Percentiles rank a stretch among this genome's conserved stretches.
Evolutionary conservation across 2,113 vertebrate species (phyloP).

Genomic region (Symphodus melops): DNA sequence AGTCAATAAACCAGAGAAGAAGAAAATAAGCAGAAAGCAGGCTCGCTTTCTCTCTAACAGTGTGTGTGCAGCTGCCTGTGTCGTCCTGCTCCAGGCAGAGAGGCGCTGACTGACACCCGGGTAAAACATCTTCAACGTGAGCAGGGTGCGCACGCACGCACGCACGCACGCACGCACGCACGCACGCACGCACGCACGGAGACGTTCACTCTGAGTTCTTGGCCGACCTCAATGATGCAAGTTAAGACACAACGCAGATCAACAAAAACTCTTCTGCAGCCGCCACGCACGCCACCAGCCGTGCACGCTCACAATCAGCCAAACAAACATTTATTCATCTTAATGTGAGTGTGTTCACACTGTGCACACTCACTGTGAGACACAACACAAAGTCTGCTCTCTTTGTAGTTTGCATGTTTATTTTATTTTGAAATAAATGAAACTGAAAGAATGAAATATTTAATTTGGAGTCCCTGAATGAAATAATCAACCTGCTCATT

Average conservation of each 20-base stretch:
- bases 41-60: neutral
- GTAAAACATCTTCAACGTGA: constrained; percentile 59
- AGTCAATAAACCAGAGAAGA: constrained; percentile 66
- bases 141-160: constrained; percentile 13
- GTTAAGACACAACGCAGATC: constrained; percentile 86
- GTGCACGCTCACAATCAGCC: constrained; percentile 50
- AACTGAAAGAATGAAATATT: too few relatives aligned
- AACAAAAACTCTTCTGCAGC: constrained; percentile 70
- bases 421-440: too few relatives aligned
- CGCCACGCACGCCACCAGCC: neutral
- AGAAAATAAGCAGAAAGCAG: constrained; percentile 48
- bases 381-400: too few relatives aligned
- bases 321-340: constrained; percentile 8
- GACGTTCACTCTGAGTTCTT: constrained; percentile 26
- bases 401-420: too few relatives aligned
- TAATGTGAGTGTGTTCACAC: too few relatives aligned
- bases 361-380: too few relatives aligned
- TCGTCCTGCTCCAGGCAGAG: constrained; percentile 16
- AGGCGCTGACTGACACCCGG: constrained; percentile 69
- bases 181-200: constrained; percentile 1
- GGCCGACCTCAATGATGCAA: constrained; percentile 78
- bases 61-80: constrained; percentile 16
- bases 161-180: neutral
- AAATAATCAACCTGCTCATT: too few relatives aligned
- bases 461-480: too few relatives aligned